Conservation (phyloP, 2,888 invertebrate genomes). For the Catonia carolina region DNA sequence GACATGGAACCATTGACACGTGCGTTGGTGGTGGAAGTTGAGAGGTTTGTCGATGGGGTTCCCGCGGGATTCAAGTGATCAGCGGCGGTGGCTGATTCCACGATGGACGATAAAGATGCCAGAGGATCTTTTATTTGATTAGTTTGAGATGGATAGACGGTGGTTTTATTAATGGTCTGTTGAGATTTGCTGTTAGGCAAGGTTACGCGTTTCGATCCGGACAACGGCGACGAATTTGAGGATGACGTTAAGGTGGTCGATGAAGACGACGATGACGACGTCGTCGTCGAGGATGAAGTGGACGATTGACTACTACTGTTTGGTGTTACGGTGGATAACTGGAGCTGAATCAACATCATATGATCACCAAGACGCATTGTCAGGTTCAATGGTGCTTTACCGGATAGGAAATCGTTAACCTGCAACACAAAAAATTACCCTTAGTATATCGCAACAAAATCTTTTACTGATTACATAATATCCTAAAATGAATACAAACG, state of each 20-base stretch:
- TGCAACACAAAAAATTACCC: conserved; percentile 40
- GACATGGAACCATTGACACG: no score
- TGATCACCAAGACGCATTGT: conserved; percentile 95
- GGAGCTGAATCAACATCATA: conserved; percentile 95
- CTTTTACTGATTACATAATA: no score
- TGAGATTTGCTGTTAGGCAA: neutral
- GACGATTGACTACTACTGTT: conserved; percentile 23
- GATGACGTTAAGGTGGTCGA: conserved; percentile 25
- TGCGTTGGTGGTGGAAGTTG: no score
- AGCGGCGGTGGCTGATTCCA: no score
- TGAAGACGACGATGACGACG: conserved; percentile 18
- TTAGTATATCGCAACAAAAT: no score
- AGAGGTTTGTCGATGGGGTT: no score
- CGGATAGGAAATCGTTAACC: conserved; percentile 92
- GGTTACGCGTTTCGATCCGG: conserved; percentile 10
- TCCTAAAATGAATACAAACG: no score
- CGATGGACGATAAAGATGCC: no score
- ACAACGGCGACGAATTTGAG: conserved; percentile 19
- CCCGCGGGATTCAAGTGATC: no score
- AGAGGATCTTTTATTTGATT: no score
- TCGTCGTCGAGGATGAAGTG: conserved; percentile 13
- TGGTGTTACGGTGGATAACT: conserved; percentile 79
- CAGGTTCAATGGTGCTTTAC: conserved; percentile 86
- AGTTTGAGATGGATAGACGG: no score
- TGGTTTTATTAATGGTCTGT: neutral